These are phyloP conservation scores for Pollimyrus isidori DNA, from an alignment of 2,113 vertebrate genomes.

Conservation along the genomic window DNA sequence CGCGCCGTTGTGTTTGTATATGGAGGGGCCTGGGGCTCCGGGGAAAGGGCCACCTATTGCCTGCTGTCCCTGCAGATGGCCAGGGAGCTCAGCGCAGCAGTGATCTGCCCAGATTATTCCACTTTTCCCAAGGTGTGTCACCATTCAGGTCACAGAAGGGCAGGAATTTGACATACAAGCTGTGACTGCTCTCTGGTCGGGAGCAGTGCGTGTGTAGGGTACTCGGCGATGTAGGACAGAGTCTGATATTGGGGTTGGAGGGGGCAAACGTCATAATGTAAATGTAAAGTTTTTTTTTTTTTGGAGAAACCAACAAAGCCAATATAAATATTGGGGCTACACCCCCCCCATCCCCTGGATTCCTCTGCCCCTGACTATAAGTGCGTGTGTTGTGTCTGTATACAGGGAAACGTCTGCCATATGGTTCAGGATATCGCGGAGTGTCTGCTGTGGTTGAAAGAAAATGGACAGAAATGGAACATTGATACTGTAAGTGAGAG, in stretches of 20 bases:
- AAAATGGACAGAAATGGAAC: conserved; percentile 46
- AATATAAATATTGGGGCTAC: background rate
- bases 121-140: conserved; percentile 56
- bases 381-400: conserved; percentile 11
- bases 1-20: conserved; percentile 59
- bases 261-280: background rate
- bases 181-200: background rate
- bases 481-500: conserved; percentile 53
- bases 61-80: conserved; percentile 58
- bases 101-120: conserved; percentile 63
- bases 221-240: background rate
- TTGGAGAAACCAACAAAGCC: background rate
- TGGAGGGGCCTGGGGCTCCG: conserved; percentile 61
- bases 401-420: conserved; percentile 55
- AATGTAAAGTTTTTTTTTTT: background rate
- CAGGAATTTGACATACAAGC: background rate
- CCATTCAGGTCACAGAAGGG: background rate
- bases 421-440: conserved; percentile 64
- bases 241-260: background rate
- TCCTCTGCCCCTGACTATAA: background rate
- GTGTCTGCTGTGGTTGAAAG: conserved; percentile 56
- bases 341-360: background rate
- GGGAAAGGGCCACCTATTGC: conserved; percentile 57
- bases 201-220: background rate
- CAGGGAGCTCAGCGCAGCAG: conserved; percentile 51